Conservation (phyloP, 2,113 vertebrate genomes). For the Xiphias gladius region DNA sequence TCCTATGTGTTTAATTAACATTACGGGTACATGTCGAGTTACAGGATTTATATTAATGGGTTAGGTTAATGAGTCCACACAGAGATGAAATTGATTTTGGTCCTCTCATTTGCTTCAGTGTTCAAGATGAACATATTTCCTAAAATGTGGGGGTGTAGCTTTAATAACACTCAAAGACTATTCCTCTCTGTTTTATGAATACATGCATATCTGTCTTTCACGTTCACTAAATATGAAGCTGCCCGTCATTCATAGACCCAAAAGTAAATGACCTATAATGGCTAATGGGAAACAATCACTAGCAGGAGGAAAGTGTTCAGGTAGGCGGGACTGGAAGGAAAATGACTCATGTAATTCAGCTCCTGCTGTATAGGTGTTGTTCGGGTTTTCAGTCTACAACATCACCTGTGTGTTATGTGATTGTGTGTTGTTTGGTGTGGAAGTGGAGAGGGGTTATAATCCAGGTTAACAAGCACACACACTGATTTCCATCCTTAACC, state of each 20-base stretch:
- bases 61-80: background rate
- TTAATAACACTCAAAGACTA: background rate
- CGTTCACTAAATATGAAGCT: background rate
- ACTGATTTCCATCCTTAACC: background rate
- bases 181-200: background rate
- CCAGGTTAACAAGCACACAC: background rate
- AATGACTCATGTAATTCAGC: background rate
- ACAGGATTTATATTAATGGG: no score
- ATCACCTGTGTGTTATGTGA: background rate
- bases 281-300: constrained; percentile 24
- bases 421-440: background rate
- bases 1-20: no score
- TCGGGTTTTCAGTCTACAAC: background rate
- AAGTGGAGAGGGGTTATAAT: background rate
- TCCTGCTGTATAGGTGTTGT: background rate
- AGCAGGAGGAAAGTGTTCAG: background rate
- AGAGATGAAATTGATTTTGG: background rate
- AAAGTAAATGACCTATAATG: background rate
- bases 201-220: background rate
- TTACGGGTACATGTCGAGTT: no score
- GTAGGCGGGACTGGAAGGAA: background rate
- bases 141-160: background rate
- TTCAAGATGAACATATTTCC: background rate
- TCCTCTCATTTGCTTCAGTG: background rate
- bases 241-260: background rate